Evolutionary conservation across 2,113 vertebrate genomes (phyloP).

Genomic region (Geococcyx californianus): DNA sequence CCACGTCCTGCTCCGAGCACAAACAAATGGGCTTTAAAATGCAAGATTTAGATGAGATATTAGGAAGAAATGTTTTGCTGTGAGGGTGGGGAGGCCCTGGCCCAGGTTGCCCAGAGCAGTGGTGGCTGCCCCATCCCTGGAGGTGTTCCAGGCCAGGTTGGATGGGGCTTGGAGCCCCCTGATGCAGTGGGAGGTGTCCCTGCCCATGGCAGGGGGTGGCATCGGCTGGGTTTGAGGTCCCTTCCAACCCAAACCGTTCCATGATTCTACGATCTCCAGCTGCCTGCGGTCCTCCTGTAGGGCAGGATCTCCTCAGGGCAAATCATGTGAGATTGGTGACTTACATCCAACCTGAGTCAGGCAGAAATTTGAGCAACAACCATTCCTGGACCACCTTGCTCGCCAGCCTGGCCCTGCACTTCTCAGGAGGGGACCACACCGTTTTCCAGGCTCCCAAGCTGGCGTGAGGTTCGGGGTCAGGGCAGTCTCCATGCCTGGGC

Average conservation of each 20-base stretch:
- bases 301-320: neutral
- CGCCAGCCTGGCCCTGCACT: fast-evolving
- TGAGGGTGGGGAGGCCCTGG: too few relatives aligned
- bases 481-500: fast-evolving
- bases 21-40: neutral
- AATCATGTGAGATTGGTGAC: neutral
- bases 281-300: fast-evolving
- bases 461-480: fast-evolving
- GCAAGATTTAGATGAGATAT: too few relatives aligned
- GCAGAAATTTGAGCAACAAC: neutral
- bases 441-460: neutral
- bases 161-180: too few relatives aligned
- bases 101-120: too few relatives aligned
- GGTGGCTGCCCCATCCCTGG: too few relatives aligned
- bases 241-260: too few relatives aligned
- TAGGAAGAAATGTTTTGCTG: too few relatives aligned
- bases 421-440: neutral
- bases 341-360: neutral
- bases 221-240: too few relatives aligned
- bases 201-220: too few relatives aligned
- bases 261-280: neutral
- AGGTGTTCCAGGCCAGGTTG: too few relatives aligned
- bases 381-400: fast-evolving
- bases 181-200: too few relatives aligned
- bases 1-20: neutral